Conservation (phyloP, 2,113 vertebrate genomes). For the Strix uralensis region DNA sequence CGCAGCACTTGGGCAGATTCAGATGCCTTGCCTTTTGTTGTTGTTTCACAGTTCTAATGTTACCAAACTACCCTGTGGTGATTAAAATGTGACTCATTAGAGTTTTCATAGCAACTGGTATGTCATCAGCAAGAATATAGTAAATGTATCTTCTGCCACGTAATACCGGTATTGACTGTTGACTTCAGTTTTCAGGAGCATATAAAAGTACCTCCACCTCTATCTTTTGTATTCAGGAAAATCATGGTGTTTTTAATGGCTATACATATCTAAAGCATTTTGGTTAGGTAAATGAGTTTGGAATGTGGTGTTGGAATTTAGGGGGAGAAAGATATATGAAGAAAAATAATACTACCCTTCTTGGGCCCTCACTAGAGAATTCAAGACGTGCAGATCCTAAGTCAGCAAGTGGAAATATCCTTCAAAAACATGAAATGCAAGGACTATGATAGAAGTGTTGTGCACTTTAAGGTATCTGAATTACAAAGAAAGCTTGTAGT, state of each 20-base stretch:
- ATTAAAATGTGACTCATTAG: neutral
- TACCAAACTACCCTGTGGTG: neutral
- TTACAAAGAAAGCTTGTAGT: slow-evolving; percentile 39
- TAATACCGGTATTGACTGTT: neutral
- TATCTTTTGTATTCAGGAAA: neutral
- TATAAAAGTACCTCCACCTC: neutral
- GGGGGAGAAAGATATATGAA: neutral
- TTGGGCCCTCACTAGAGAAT: neutral
- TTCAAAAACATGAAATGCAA: neutral
- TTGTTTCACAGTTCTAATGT: neutral
- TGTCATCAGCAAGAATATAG: neutral
- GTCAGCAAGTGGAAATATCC: neutral
- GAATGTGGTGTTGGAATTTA: neutral
- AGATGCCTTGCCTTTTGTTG: neutral
- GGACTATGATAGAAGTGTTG: neutral
- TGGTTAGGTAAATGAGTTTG: neutral
- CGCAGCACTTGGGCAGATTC: neutral
- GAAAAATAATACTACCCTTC: neutral
- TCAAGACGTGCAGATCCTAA: neutral
- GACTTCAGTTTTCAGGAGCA: neutral
- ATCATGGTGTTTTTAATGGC: neutral
- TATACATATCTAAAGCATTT: neutral
- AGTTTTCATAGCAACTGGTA: neutral
- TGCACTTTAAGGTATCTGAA: neutral
- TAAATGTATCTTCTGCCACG: neutral